A percentile compares a stretch with the other conserved stretches of the same genome.
Evolutionary conservation across 2,888 invertebrate genomes (phyloP).

Genomic region (Drosophila birchii): DNA sequence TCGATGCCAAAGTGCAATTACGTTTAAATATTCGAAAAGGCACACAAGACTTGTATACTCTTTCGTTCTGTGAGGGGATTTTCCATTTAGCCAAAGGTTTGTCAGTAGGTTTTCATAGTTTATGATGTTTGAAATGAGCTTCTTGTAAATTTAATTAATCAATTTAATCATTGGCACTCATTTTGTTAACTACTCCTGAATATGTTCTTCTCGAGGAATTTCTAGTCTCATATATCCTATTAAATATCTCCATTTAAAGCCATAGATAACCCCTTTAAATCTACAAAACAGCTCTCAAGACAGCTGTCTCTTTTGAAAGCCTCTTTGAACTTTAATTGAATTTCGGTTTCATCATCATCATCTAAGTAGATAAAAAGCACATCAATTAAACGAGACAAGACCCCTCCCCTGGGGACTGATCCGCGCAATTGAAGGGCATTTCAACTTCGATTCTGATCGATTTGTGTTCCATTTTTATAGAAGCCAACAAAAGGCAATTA

Average conservation of each 20-base stretch:
- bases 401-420: slow-evolving; percentile 2
- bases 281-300: background rate
- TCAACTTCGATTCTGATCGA: slow-evolving; percentile 31
- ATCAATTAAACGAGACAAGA: slow-evolving; percentile 9
- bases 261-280: background rate
- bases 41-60: slow-evolving; percentile 20
- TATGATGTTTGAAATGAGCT: background rate
- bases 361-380: slow-evolving; percentile 5
- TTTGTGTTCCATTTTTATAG: slow-evolving; percentile 34
- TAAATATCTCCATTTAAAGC: background rate
- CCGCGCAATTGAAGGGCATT: slow-evolving; percentile 34
- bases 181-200: background rate
- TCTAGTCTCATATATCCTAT: background rate
- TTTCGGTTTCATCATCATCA: slow-evolving; percentile 1
- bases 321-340: slow-evolving; percentile 24
- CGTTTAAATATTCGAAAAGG: slow-evolving; percentile 19
- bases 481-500: slow-evolving; percentile 45
- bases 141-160: background rate
- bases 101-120: background rate
- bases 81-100: background rate
- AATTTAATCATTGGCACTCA: too few species aligned
- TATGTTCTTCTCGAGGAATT: background rate
- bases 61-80: slow-evolving; percentile 4
- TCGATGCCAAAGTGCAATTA: slow-evolving; percentile 43
- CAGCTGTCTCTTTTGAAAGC: slow-evolving; percentile 10